Evolutionary conservation across 1,140 invertebrate genomes (phyloP), one percentile per base, ranked within the genome.

Genomic region (Brachionus manjavacas): DNA sequence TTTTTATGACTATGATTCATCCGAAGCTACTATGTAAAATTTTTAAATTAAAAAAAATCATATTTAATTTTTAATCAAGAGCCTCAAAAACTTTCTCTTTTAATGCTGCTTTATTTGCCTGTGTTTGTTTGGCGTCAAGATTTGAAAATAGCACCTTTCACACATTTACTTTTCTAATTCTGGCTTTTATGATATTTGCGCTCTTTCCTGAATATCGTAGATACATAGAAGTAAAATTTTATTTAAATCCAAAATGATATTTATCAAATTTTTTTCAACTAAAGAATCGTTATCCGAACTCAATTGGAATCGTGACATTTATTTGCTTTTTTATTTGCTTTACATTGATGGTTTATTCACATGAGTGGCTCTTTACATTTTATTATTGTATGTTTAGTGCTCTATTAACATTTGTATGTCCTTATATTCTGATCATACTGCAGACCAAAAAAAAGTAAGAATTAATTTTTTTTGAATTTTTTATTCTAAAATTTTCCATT

Each of bases 111-210:
- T 93, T 97, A 72, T 97, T 97, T 91, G 94, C 94, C 0, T 94
- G 95, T 1, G 93, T 99, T 23, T 98, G 96, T 91, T 90, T 99
- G 70, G 94, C 96, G 0, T 99, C 97, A 0, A 91, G 97, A 86
- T 88, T 99, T 4, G 91, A 93, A 0, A 93, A 94, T 0, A 86
- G 79, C 16, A 92, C 94, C 0, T 93, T 93, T 86, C 93, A 97
- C 87, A 94, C 95, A 0, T 97, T 97, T 90, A 93, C 95, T 8
- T 90, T 96, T 25, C 91, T 98, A 7, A 94, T 94, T 0, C 92
- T 95, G 84, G 93, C 96, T 0, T 94, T 95, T 1, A 92, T 94
- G 86, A 91, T 94, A 85, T 98, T 98, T 90, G 94, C 95, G 0
- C 89, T 98, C 11, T 94, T 94, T 87, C 96, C 96, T 7, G 92